Evolutionary conservation across 2,113 vertebrate genomes (phyloP), one percentile per base, ranked within the genome.

Genomic region (Megaceryle torquata): DNA sequence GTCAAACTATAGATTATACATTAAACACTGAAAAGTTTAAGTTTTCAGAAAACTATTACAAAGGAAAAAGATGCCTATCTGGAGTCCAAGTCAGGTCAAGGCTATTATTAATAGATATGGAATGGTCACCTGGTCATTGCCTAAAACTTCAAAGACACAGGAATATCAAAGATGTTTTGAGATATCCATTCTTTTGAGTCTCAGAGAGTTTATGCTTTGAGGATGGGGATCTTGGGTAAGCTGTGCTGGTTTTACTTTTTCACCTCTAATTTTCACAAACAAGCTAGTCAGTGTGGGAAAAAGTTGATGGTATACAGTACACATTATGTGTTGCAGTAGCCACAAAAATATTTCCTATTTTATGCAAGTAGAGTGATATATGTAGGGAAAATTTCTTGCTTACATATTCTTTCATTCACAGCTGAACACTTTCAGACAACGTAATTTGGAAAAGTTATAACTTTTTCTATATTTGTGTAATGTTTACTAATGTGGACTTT

Each of bases 101-200:
- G 33, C 15, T 41, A 82, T 54, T 79, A 39, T 68, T 93, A 43
- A 64, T 35, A 1, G 4, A 13, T 50, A 43, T 2, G 4, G 51
- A 88, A 31, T 28, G 56, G 12, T 59, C 74, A 54, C 57, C 26
- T 31, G 5, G 39, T 70, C 68, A 39, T 59, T 91, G 33, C n/a
- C 39, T 51, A 76, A 44, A 48, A 37, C 74, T 96, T 95, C 92
- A 94, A 95, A 96, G 51, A 31, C 68, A 53, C 24, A 21, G 11
- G 15, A 70, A 81, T 83, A 93, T 95, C 71, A 95, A 96, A 97
- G 72, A 35, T 37, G 7, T 63, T 93, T 82, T 88, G 60, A 92
- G 25, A 57, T 81, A 37, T 88, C 28, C 48, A 50, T 65, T 75
- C 71, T 83, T 88, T 79, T 79, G 56, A 51, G 44, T 67, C 20